Conservation (phyloP, 2,797 vertebrate species). For the Podarcis siculus region DNA sequence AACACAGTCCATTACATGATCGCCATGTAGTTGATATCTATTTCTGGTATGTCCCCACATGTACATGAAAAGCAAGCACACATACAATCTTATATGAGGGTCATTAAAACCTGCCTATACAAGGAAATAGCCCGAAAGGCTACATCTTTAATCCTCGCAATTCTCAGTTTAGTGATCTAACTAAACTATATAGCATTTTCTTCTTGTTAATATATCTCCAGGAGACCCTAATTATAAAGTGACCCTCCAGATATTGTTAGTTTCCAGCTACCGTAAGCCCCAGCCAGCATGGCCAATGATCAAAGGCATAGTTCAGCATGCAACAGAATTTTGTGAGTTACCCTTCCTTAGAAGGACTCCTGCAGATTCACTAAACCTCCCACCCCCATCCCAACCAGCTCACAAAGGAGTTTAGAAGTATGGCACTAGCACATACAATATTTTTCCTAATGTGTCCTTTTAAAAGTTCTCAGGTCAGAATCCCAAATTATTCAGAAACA, state of each 20-base stretch:
- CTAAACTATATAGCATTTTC: neutral
- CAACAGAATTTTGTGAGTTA: neutral
- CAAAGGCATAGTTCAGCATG: neutral
- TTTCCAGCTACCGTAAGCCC: neutral
- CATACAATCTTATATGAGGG: slow-evolving; percentile 38
- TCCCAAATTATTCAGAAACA: neutral
- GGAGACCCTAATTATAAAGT: neutral
- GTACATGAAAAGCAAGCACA: slow-evolving; percentile 53
- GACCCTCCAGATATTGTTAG: neutral
- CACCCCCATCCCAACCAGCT: neutral
- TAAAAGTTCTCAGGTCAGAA: neutral
- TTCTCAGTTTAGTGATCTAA: slow-evolving; percentile 43
- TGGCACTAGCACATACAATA: neutral
- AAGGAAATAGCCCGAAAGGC: neutral
- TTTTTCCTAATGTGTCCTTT: neutral
- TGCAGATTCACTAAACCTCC: neutral
- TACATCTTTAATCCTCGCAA: neutral
- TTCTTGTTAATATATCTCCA: neutral
- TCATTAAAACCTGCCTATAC: slow-evolving; percentile 29
- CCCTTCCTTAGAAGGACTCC: neutral
- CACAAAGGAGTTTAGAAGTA: neutral
- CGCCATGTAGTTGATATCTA: slow-evolving; percentile 58
- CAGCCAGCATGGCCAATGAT: neutral
- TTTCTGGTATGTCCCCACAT: slow-evolving; percentile 60
- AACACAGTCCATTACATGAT: slow-evolving; percentile 67